Base-by-base conservation (phyloP, 1,140 invertebrate genomes). In the Ooceraea biroi region DNA sequence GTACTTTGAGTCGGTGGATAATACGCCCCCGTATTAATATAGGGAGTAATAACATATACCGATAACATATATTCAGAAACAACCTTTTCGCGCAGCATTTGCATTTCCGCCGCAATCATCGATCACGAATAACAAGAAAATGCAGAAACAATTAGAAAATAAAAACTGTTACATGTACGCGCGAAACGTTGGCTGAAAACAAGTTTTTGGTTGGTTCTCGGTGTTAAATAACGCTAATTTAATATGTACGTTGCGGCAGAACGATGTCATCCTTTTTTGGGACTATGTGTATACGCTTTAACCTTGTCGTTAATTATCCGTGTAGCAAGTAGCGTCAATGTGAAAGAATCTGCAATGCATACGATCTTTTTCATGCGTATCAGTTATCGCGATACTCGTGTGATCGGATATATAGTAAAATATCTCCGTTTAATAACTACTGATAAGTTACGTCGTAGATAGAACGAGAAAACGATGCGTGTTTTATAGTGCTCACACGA, bases 351-450 rank as follows among this genome's bases (percentile, higher is more conserved):
- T 0, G 11, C 19, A 27, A 41, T 65, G 63, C 22, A n/a, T 36
- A 57, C 68, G 36, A 22, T 36, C 11, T 48, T 48, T 65, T 7
- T 7, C 36, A 7, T 55, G 36, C 25, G 11, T 19, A 78, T 44
- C 36, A 7, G 2, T 69, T 36, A 1, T 46, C 19, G 22, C 52
- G 19, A 30, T 50, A 25, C 1, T 55, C 61, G 65, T 17, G 27
- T 41, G 27, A 46, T 69, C 52, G n/a, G 50, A 44, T 60, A 60
- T 1, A 46, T 44, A 69, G 5, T n/a, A 78, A 66, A 55, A 30
- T 55, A 63, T 63, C 7, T 10, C 17, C 12, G 30, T 27, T 57
- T 14, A 46, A 19, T 22, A 14, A 44, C 3, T 57, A 27, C 8
- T 68, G 50, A 58, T 22, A 71, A 66, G 14, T 22, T n/a, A 57